Evolutionary conservation across 2,888 invertebrate species (phyloP).

Genomic region (Ecliptopera silaceata): DNA sequence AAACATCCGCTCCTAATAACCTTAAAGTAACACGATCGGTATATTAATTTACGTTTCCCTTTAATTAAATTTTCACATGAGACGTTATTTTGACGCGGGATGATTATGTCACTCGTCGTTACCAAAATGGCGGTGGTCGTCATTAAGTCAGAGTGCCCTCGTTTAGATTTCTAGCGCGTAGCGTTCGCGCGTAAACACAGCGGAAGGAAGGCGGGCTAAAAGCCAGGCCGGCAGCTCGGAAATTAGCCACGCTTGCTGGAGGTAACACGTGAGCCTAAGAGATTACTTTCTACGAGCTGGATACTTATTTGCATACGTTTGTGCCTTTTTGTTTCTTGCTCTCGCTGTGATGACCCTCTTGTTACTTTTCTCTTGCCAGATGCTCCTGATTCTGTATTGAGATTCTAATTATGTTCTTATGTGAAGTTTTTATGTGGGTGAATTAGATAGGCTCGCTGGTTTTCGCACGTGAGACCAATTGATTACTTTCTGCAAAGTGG

Average conservation of each 20-base stretch:
- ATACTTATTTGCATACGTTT: conserved; percentile 48
- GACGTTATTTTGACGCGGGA: conserved; percentile 39
- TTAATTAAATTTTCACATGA: conserved; percentile 40
- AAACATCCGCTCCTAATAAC: too few relatives aligned
- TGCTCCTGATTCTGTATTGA: background rate
- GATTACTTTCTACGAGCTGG: conserved; percentile 63
- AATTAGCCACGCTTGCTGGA: conserved; percentile 71
- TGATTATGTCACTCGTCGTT: conserved; percentile 57
- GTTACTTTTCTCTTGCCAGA: conserved; percentile 5
- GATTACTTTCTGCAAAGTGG: conserved; percentile 61
- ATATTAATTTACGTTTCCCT: conserved; percentile 37
- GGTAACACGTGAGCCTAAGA: conserved; percentile 69
- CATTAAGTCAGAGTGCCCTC: conserved; percentile 75
- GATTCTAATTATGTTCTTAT: background rate
- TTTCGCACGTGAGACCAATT: conserved; percentile 67
- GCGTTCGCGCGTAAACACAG: conserved; percentile 47
- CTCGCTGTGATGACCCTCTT: conserved; percentile 2
- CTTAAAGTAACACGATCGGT: too few relatives aligned
- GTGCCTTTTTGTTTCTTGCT: conserved; percentile 15
- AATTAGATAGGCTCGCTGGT: conserved; percentile 69
- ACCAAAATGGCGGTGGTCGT: conserved; percentile 70
- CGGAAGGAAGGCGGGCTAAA: conserved; percentile 75
- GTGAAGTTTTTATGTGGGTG: conserved; percentile 35
- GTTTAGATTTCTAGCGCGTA: conserved; percentile 66
- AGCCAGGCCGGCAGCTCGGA: conserved; percentile 57